Base-by-base conservation (phyloP, 1,140 invertebrate genomes). In the Gonatopus flavifemur region DNA sequence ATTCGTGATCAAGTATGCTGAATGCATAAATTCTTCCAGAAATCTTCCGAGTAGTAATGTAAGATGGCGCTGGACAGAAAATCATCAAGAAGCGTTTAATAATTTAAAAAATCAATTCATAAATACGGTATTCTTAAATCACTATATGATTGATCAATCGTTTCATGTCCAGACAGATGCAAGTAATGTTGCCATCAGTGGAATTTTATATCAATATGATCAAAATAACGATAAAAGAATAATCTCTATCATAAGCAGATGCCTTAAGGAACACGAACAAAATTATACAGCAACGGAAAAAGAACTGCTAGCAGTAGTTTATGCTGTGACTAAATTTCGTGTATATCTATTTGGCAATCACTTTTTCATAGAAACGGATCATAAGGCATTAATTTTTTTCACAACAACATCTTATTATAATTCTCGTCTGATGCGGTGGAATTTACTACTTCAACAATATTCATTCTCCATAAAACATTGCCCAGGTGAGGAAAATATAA, bases 381-480 rank as follows among this genome's bases (percentile, higher is more conserved):
- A n/a, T n/a, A n/a, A n/a, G n/a, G n/a, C n/a, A n/a, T n/a, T n/a
- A 16, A 36, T 16, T 36, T 36, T 15, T 15, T 7, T 7, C 9
- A 4, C 4, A 5, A 5, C 3, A 3, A 18, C 36, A 16, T 21
- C 12, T 16, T 38, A 38, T 20, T 21, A 18, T n/a, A 38, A 38
- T 20, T 12, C 5, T 4, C 13, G 36, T 18, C 16, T 38, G 3
- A 38, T 18, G 6, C 6, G 78, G 18, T 81, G 78, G 78, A 45
- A 55, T 7, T 33, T 76, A 15, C 51, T 61, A 40, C 37, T 81
- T 9, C 71, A 78, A 52, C 62, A 73, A 30, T 80, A 70, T 59
- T 35, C 76, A 41, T 73, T 72, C 46, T 31, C 63, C 13, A 56
- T 81, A 12, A 48, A 60, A n/a, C 70, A 80, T 49, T 55, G 46